Evolutionary conservation across 2,888 invertebrate species (phyloP), one percentile per base, ranked within the genome.

Genomic region (Volucella inflata): DNA sequence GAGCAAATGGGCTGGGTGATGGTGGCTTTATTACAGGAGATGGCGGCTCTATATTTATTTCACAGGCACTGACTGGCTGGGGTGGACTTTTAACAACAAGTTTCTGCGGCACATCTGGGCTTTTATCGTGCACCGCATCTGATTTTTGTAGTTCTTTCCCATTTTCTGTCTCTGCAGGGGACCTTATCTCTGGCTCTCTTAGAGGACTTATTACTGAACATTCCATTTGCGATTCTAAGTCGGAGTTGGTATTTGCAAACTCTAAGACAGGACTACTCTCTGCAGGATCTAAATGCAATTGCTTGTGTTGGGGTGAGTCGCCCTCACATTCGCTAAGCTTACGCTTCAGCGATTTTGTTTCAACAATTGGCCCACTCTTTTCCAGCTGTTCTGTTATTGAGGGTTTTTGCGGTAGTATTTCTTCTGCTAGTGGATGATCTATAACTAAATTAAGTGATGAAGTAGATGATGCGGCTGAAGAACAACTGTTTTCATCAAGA

Each of bases 401-500:
- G 11, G 16, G 10, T 50, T 51, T 38, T 30, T 17, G 11, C 3
- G 11, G 40, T 8, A 68, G 71, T 44, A 17, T 71, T 10, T 88
- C 88, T 14, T 90, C 90, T 30, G 89, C 91, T 74, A 90, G 88
- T 8, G 89, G 90, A 80, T 92, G 92, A 88, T 92, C 92, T 62
- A 92, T 92, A 9, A 92, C 90, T 79, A 92, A 87, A 42, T 91
- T 91, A 76, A 91, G 90, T 64, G 91, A 91, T 11, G 91, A 90
- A 14, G 91, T 90, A 36, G 91, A 90, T 8, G 88, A 88, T 3
- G 89, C 88, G 17, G 90, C 77, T 36, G 87, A 87, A 0, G 87
- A 78, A 11, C 77, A 84, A 17, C 82, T 78, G 11, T 83, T 81
- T 8, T 88, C 87, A 11, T 79, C 68, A n/a, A 44, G 53, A 48